Evolutionary conservation across 1,140 invertebrate genomes (phyloP).

Genomic region (Drosophila tsacasi): DNA sequence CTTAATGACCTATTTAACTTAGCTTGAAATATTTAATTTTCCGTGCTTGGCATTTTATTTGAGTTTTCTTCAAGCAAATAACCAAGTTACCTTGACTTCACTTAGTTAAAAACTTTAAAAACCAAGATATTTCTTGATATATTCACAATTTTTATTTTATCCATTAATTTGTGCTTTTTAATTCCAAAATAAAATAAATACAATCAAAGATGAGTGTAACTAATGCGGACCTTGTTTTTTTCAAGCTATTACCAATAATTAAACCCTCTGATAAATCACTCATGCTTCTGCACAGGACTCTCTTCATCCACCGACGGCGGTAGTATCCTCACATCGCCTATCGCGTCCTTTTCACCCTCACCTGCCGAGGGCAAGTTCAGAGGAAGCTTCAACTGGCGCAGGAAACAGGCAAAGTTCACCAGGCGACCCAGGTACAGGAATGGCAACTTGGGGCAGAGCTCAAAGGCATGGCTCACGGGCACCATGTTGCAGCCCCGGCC

Average conservation of each 20-base stretch:
- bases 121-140: background rate
- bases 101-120: background rate
- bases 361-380: conserved; percentile 36
- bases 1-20: no score
- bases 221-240: no score
- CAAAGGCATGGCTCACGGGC: conserved; percentile 76
- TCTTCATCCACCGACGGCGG: conserved; percentile 24
- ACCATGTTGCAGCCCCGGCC: conserved; percentile 66
- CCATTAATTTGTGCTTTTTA: background rate
- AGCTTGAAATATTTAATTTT: background rate
- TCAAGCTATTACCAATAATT: background rate
- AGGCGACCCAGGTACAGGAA: conserved; percentile 68
- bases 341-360: conserved; percentile 5
- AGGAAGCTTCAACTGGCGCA: conserved; percentile 55
- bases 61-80: background rate
- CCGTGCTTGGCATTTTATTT: rapidly evolving
- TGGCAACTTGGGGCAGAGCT: conserved; percentile 78
- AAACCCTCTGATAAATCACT: background rate
- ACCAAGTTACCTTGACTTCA: background rate
- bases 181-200: background rate
- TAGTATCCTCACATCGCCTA: conserved; percentile 44
- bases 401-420: conserved; percentile 72
- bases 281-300: background rate
- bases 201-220: background rate
- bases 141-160: conserved; percentile 12